phyloP scores from a whole-genome alignment of 2,113 vertebrate genomes.

The Pogona vitticeps region DNA sequence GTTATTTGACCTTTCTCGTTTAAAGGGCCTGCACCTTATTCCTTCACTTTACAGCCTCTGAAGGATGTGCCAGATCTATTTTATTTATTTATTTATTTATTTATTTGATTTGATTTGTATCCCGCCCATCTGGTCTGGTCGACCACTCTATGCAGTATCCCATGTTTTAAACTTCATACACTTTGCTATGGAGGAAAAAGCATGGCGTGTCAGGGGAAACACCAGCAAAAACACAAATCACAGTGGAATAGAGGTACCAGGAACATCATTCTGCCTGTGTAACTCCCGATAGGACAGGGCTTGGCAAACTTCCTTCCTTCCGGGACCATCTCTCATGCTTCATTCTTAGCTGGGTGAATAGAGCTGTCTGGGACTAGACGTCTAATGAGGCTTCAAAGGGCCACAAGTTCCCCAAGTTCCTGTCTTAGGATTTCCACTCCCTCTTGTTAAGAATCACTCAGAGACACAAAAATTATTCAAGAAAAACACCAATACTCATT shows the following conservation, averaged over 20 bases:
- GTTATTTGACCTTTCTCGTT: conserved; percentile 21
- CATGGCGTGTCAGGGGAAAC: not conserved
- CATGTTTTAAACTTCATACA: not conserved
- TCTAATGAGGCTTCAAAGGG: not conserved
- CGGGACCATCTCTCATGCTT: no score
- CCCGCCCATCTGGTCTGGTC: no score
- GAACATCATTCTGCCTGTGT: not conserved
- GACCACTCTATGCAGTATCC: not conserved
- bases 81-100: no score
- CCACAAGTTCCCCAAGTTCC: not conserved
- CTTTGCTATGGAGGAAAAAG: not conserved
- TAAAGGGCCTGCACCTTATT: conserved; percentile 3
- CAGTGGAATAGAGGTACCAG: not conserved
- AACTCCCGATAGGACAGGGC: no score
- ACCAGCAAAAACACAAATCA: not conserved
- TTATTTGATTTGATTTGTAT: no score
- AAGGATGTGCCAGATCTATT: conserved; percentile 5
- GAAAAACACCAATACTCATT: not conserved
- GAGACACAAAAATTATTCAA: not conserved
- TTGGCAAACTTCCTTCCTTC: no score
- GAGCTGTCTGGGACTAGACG: no score
- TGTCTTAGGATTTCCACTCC: not conserved
- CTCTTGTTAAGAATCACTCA: not conserved
- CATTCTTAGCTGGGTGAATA: no score
- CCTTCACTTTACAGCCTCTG: not conserved